Conservation (phyloP, 2,888 invertebrate species). For the Meta bourneti region DNA sequence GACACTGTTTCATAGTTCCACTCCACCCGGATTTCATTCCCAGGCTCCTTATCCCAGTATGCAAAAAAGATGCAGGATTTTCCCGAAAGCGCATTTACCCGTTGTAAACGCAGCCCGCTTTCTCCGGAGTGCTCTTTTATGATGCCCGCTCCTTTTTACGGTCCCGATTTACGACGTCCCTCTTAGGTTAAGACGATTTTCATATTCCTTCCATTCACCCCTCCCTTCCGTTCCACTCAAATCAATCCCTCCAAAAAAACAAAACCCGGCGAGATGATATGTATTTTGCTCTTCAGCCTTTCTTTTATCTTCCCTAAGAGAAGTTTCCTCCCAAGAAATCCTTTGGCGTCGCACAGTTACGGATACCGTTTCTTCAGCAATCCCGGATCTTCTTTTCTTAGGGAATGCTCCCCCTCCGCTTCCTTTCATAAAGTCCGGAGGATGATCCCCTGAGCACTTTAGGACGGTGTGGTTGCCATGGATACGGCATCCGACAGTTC, state of each 20-base stretch:
- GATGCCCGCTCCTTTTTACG: neutral
- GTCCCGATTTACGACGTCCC: neutral
- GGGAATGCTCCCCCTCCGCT: conserved; percentile 13
- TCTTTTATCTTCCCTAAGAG: neutral
- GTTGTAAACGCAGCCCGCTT: too few relatives aligned
- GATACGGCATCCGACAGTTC: conserved; percentile 30
- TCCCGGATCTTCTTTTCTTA: conserved; percentile 3
- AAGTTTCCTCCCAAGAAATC: neutral
- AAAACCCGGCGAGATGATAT: neutral
- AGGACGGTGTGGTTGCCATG: conserved; percentile 44
- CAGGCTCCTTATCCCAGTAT: too few relatives aligned
- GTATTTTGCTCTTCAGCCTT: neutral
- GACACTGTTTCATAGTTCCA: too few relatives aligned
- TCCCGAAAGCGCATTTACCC: too few relatives aligned
- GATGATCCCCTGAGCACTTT: conserved; percentile 70
- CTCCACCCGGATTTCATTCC: too few relatives aligned
- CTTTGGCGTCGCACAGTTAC: neutral
- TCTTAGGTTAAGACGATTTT: neutral
- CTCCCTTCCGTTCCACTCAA: too few relatives aligned
- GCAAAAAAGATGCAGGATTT: too few relatives aligned
- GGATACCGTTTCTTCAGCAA: neutral
- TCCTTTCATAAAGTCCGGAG: conserved; percentile 61
- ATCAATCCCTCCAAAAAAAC: neutral
- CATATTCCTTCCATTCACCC: too few relatives aligned
- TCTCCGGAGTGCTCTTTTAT: too few relatives aligned